A percentile compares a stretch with the other conserved stretches of the same genome.
These are phyloP conservation scores for Ginglymostoma cirratum DNA, from an alignment of 2,113 vertebrate species.

Conservation along the genomic window DNA sequence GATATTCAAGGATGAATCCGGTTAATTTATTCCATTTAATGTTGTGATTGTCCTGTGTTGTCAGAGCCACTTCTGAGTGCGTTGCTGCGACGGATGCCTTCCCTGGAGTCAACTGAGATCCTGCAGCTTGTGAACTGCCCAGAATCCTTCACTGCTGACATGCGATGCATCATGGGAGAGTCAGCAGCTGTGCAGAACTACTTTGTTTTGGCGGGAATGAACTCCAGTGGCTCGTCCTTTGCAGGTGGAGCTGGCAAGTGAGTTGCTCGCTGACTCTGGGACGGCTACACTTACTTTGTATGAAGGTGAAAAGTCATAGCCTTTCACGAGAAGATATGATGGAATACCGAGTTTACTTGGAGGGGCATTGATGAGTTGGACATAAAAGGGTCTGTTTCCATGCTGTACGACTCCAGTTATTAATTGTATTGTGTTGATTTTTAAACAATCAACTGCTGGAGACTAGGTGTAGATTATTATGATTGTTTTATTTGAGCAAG, in stretches of 20 bases:
- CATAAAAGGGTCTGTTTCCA: too few relatives aligned
- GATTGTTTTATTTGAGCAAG: too few relatives aligned
- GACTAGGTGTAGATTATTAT: too few relatives aligned
- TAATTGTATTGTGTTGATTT: too few relatives aligned
- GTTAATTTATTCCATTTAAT: background rate
- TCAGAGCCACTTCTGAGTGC: slow-evolving; percentile 80
- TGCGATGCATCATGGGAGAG: slow-evolving; percentile 93
- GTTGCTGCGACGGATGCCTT: slow-evolving; percentile 80
- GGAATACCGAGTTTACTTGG: background rate
- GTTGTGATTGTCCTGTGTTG: background rate
- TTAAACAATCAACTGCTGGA: too few relatives aligned
- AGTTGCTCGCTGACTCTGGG: slow-evolving; percentile 45
- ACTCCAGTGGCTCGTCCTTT: slow-evolving; percentile 82
- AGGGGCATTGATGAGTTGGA: background rate
- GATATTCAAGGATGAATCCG: background rate
- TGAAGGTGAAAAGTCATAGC: background rate
- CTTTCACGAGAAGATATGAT: background rate
- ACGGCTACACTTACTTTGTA: background rate
- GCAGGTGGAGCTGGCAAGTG: slow-evolving; percentile 91
- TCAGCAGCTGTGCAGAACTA: slow-evolving; percentile 71
- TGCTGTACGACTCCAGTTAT: too few relatives aligned
- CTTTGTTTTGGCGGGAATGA: slow-evolving; percentile 90
- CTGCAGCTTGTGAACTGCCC: slow-evolving; percentile 90
- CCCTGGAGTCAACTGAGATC: slow-evolving; percentile 77
- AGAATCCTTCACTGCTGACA: slow-evolving; percentile 89